Base-by-base conservation (phyloP, 1,140 invertebrate genomes). In the Macrotrachela quadricornifera region DNA sequence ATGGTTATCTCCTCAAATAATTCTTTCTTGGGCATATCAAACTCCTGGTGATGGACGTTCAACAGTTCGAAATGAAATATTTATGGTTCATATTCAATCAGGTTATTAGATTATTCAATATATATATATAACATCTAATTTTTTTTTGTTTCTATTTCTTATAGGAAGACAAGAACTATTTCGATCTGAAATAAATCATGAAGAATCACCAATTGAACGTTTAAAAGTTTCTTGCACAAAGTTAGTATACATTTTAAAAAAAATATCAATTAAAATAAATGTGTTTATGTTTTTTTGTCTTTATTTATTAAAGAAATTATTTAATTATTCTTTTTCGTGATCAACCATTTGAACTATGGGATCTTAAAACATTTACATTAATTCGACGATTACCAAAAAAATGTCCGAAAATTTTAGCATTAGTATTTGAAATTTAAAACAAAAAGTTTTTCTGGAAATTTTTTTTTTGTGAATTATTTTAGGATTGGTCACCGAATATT, bases 341-440 rank as follows among this genome's bases (percentile, higher is more conserved):
- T 51, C 75, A 76, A 54, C 76, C 76, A 39, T 70, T 78, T 59
- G 77, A 79, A 62, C 61, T 79, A 42, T 79, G 77, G 77, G 77
- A 79, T 64, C 61, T 78, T 18, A 64, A 67, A 50, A 71, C 62
- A 47, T 60, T 77, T 49, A 68, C 68, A 14, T 62, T 78, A 11
- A 61, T 79, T 30, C 59, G 76, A 50, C 74, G 74, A 39, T 74
- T 78, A 68, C 71, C 76, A 0, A 74, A 74, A 58, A 73, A 71
- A 51, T 74, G 77, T 59, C 74, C 76, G 13, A 59, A 62, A 30
- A 71, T 77, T 17, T 73, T 74, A 16, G 73, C 76, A 49, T 62
- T 77, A 59, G 74, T 74, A 60, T 63, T 64, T 63, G n/a, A 54
- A 53, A 14, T 57, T 54, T n/a, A 44, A 2, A n/a, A 4, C 2